Evolutionary conservation across 2,888 invertebrate species (phyloP), one percentile per base, ranked within the genome.

Genomic region (Agrotis ipsilon): DNA sequence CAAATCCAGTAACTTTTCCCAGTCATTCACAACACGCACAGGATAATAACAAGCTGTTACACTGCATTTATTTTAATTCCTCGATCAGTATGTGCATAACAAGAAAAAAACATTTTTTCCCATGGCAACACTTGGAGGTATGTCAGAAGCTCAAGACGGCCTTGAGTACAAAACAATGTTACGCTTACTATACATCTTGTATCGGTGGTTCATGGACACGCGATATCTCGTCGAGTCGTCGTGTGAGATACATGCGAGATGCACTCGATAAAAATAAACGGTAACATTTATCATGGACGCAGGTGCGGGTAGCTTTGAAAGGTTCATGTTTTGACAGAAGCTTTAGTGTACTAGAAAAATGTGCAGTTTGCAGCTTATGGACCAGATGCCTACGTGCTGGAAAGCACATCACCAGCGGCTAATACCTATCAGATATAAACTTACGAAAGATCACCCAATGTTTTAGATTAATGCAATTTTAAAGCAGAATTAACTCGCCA

Each of bases 81-180:
- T 57, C 39, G 70, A 73, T 75, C 54, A 72, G 67, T 71, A 73
- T 73, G 63, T 51, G 24, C 45, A 67, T 65, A 67, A 80, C 71
- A 71, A 71, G 49, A 32, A 68, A 70, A 68, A 82, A 64, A 19
- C 43, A n/a, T 6, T 68, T 68, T 70, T 76, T 78, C 74, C 64
- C 82, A 81, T 84, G 74, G 72, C 13, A 72, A 72, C 70, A 67
- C 72, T 72, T 78, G 62, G 76, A 79, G 78, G 75, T 80, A 83
- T 78, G 83, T 74, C 67, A 83, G 82, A 86, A 76, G 73, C 75
- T 80, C 80, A 83, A 87, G 88, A 85, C 78, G 86, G 79, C 90
- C 91, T 90, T 90, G 91, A 83, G 67, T 78, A 75, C 59, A 75
- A 60, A 83, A 84, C 83, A 84, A 82, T 81, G 80, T 86, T 84